Conservation (phyloP, 2,888 invertebrate species). For the Nemoura dubitans region DNA sequence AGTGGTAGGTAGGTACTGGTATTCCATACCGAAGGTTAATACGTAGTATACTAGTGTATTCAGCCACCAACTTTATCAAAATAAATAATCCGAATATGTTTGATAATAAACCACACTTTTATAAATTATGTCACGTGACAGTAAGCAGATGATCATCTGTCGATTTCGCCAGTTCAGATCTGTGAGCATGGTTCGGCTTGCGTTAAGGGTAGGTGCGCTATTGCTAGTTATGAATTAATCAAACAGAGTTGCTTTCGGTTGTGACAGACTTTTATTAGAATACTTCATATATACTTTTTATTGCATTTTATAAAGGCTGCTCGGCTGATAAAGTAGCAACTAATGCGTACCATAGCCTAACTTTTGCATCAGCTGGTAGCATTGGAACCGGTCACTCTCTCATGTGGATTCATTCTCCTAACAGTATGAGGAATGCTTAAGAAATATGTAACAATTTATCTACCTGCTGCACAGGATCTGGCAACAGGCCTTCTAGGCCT, state of each 20-base stretch:
- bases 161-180: neutral
- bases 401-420: neutral
- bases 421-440: neutral
- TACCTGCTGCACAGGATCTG: neutral
- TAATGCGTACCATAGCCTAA: neutral
- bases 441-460: neutral
- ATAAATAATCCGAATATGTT: no score
- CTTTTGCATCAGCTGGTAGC: neutral
- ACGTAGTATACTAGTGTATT: no score
- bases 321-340: neutral
- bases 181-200: neutral
- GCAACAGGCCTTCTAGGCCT: neutral
- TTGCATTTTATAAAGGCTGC: no score
- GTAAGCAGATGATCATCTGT: no score
- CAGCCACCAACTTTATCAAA: no score
- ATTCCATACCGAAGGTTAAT: no score
- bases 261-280: neutral
- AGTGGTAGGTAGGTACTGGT: no score
- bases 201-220: neutral
- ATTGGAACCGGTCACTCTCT: neutral
- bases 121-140: no score
- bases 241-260: no score
- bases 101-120: no score
- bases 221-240: neutral
- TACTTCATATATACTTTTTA: no score